These are phyloP conservation scores for Cryptoprocta ferox DNA, from an alignment of 2,797 vertebrate genomes.

Conservation along the genomic window DNA sequence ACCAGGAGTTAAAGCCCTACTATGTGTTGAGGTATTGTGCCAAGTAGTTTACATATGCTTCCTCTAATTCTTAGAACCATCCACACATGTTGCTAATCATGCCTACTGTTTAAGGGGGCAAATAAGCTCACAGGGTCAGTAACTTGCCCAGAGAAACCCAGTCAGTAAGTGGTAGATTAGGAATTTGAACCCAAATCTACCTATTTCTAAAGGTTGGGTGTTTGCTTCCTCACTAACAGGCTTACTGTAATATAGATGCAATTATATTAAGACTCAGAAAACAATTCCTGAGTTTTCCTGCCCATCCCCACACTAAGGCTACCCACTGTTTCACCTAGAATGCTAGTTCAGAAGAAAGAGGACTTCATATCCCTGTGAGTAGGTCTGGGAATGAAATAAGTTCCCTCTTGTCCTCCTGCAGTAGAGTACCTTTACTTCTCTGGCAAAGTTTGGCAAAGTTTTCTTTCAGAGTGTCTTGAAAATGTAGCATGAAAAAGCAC, in stretches of 20 bases:
- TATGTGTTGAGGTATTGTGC: not conserved
- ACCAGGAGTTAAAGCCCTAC: not conserved
- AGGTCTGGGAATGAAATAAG: not conserved
- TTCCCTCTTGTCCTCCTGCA: not conserved
- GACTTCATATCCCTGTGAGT: not conserved
- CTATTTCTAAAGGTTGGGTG: not conserved
- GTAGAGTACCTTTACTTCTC: not conserved
- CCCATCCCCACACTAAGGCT: not conserved
- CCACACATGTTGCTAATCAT: not conserved
- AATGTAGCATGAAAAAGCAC: not conserved
- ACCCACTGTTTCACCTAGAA: not conserved
- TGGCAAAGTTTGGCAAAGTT: not conserved
- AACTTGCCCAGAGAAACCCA: not conserved
- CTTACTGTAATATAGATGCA: not conserved
- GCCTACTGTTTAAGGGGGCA: not conserved
- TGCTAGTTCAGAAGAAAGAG: not conserved
- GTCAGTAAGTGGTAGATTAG: not conserved
- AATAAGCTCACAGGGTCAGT: not conserved
- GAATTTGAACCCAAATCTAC: not conserved
- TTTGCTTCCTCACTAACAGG: not conserved
- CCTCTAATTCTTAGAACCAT: not conserved
- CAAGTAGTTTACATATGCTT: not conserved
- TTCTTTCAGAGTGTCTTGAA: not conserved
- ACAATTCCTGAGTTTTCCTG: not conserved
- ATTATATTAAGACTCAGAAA: not conserved